A percentile compares a stretch with the other conserved stretches of the same genome.
Conservation (phyloP, 2,113 vertebrate genomes). For the Phalacrocorax pelagicus region DNA sequence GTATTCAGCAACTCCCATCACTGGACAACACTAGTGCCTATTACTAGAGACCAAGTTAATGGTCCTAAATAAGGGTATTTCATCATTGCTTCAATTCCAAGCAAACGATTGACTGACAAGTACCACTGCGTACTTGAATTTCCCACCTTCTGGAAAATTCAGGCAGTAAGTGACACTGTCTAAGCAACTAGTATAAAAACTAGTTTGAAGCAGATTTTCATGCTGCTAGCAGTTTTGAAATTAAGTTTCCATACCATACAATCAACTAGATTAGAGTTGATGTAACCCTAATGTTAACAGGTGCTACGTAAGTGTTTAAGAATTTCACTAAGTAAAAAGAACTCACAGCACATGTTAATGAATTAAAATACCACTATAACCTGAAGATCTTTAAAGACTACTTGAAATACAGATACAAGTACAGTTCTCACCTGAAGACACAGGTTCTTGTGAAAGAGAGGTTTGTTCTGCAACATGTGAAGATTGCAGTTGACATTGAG, state of each 20-base stretch:
- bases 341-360: not conserved
- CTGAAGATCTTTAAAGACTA: not conserved
- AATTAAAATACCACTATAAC: not conserved
- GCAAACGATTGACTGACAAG: not conserved
- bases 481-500: constrained; percentile 79
- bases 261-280: not conserved
- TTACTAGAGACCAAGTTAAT: not conserved
- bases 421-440: constrained; percentile 68
- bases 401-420: not conserved
- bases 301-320: not conserved
- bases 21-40: not conserved
- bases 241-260: not conserved
- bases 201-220: not conserved
- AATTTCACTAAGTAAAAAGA: not conserved
- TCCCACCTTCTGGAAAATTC: not conserved
- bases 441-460: constrained; percentile 69
- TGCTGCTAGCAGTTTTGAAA: not conserved
- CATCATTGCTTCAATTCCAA: not conserved
- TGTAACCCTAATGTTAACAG: not conserved
- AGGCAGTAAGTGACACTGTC: not conserved
- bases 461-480: constrained; percentile 77
- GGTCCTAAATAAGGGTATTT: not conserved
- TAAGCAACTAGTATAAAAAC: not conserved
- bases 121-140: not conserved
- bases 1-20: not conserved